These are phyloP conservation scores for Dorcus hopei DNA, from an alignment of 2,888 invertebrate genomes.

Conservation along the genomic window DNA sequence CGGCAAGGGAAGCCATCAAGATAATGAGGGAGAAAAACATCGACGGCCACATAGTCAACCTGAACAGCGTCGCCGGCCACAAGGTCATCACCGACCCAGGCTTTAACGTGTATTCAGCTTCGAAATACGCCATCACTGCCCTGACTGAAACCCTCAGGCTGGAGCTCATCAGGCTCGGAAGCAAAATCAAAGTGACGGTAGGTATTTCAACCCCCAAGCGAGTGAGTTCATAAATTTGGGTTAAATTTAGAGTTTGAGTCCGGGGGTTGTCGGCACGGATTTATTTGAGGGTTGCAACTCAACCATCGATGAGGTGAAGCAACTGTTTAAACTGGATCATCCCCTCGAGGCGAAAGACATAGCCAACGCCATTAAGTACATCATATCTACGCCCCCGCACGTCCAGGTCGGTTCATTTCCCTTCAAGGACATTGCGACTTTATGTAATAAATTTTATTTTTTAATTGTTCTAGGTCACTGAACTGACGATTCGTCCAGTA, in stretches of 20 bases:
- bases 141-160: constrained; percentile 1
- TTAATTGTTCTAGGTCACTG: too few relatives aligned
- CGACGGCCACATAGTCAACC: constrained; percentile 10
- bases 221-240: not conserved
- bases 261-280: constrained; percentile 2
- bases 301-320: not conserved
- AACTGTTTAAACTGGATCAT: not conserved
- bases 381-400: not conserved
- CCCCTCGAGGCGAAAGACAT: not conserved
- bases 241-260: constrained; percentile 1
- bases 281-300: not conserved
- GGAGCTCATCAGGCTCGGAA: not conserved
- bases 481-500: too few relatives aligned
- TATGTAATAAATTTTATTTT: too few relatives aligned
- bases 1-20: constrained; percentile 3
- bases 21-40: constrained; percentile 8
- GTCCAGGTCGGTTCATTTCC: not conserved
- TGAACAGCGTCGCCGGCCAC: constrained; percentile 10
- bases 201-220: not conserved
- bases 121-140: not conserved
- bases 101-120: not conserved
- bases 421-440: not conserved
- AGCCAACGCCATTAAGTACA: not conserved
- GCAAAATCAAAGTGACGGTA: constrained; percentile 3
- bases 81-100: not conserved